phyloP scores from a whole-genome alignment of 2,888 invertebrate species.

The Melinopterus prodromus region DNA sequence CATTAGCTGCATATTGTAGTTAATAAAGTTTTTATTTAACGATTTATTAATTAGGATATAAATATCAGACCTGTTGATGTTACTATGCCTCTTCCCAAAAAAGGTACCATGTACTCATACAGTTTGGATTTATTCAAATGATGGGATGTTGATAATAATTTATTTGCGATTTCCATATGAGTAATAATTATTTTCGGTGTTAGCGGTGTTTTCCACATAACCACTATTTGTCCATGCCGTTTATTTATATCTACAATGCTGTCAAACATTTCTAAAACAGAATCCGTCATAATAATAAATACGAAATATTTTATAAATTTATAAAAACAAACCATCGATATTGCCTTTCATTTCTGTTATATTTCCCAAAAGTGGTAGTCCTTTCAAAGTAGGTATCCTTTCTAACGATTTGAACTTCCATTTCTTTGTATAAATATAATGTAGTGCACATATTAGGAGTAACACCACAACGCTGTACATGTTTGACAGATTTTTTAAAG shows the following conservation, averaged over 20 bases:
- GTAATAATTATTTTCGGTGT: constrained; percentile 11
- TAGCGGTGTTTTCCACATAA: constrained; percentile 16
- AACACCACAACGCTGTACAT: constrained; percentile 7
- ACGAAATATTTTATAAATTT: not conserved
- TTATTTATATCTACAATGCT: constrained; percentile 14
- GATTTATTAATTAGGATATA: not conserved
- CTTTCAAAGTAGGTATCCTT: not conserved
- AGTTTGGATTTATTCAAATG: constrained; percentile 15
- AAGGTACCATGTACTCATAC: constrained; percentile 8
- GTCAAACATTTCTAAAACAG: constrained; percentile 12
- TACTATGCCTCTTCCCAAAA: constrained; percentile 12
- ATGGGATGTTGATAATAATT: constrained; percentile 6
- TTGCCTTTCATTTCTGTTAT: not conserved
- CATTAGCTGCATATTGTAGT: constrained; percentile 50
- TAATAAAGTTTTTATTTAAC: not conserved
- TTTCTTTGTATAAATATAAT: constrained; percentile 9
- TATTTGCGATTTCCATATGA: not conserved
- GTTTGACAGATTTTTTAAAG: not conserved
- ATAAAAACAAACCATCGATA: constrained; percentile 8
- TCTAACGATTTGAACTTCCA: constrained; percentile 16
- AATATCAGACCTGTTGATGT: not conserved
- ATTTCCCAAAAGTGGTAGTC: not conserved
- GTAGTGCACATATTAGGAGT: not conserved
- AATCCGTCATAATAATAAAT: not conserved
- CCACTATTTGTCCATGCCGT: not conserved